Evolutionary conservation across 1,140 invertebrate genomes (phyloP), one percentile per base, ranked within the genome.

Genomic region (Druon quercuslanigerum): DNA sequence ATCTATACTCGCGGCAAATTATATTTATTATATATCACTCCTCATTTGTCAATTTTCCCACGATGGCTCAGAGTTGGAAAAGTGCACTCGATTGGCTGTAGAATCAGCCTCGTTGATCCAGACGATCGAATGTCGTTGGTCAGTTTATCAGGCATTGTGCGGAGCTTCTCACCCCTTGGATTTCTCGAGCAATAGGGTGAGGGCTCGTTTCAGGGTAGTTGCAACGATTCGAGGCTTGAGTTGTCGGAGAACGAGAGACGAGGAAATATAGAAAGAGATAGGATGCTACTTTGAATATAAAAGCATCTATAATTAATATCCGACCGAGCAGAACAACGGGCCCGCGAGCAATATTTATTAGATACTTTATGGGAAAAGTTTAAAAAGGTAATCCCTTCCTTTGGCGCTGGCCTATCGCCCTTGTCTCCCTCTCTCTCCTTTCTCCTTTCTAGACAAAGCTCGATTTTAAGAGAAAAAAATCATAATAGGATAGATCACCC

Each of bases 231-330:
- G 75, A 77, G 78, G 76, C 74, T 83, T 16, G 70, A 75, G 73
- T 73, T 60, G 82, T 50, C 78, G 66, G 73, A 73, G 76, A 79
- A 82, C 74, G 78, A 73, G 83, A 82, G 80, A 72, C 77, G 74
- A 70, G 76, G 78, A 82, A 79, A 79, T 56, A 60, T 33, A 33
- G 25, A 33, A 33, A 73, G 75, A 81, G 79, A 73, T 76, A 71
- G 80, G 51, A 77, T 77, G 82, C 84, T 86, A 87, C 87, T 88
- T 89, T 87, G 86, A 87, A 88, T 88, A 86, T 87, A 88, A 89
- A 89, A 87, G 86, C 84, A 83, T 86, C 84, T 89, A 87, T 89
- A 88, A 88, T 90, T 90, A 88, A 88, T 89, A 87, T 85, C 84
- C 85, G 82, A 71, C 75, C 75, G 78, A 77, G 83, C 80, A 76